Conservation (phyloP, 2,113 vertebrate genomes). For the Crocuta crocuta region DNA sequence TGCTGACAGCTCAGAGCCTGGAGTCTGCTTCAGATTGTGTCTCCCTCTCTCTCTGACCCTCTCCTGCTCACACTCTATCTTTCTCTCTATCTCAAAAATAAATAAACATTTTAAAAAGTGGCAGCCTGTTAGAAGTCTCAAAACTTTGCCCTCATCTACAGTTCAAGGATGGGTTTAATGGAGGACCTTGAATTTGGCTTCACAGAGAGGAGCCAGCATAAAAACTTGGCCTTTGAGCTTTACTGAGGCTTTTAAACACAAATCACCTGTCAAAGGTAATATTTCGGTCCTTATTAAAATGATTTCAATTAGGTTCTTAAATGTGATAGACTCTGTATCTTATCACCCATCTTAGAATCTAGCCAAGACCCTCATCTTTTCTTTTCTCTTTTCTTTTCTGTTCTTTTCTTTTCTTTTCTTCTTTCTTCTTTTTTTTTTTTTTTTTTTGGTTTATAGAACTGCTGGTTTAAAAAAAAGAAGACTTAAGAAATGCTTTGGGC, state of each 20-base stretch:
- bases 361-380: neutral
- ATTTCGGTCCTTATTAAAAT: constrained; percentile 21
- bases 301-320: constrained; percentile 38
- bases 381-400: neutral
- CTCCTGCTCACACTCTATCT: no score
- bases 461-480: constrained; percentile 19
- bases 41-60: no score
- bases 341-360: constrained; percentile 34
- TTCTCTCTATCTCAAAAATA: no score
- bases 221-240: constrained; percentile 52
- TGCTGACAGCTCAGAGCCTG: no score
- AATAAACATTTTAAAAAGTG: neutral
- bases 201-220: neutral
- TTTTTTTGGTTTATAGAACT: constrained; percentile 28
- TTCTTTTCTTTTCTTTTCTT: no score
- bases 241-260: constrained; percentile 34
- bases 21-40: no score
- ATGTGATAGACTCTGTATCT: constrained; percentile 7
- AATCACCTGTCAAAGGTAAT: constrained; percentile 47
- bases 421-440: no score
- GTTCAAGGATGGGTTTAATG: constrained; percentile 27
- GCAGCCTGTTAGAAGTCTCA: neutral
- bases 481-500: constrained; percentile 38
- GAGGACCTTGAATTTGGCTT: neutral
- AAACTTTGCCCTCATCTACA: neutral